Evolutionary conservation across 2,113 vertebrate genomes (phyloP).

Genomic region (Rhinoderma darwinii): DNA sequence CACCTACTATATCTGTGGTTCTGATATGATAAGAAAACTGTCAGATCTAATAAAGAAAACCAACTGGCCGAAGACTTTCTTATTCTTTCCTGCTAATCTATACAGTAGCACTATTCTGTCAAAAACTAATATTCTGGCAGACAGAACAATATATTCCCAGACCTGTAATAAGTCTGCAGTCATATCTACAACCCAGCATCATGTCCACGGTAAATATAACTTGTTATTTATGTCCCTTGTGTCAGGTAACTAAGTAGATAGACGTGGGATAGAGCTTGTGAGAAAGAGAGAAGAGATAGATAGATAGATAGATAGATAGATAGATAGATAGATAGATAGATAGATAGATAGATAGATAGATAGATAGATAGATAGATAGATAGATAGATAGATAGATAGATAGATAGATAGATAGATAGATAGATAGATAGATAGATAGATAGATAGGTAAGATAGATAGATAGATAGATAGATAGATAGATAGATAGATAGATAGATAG

Average conservation of each 20-base stretch:
- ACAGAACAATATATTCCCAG: constrained; percentile 14
- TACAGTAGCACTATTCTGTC: not conserved
- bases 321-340: not conserved
- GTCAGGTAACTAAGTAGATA: not conserved
- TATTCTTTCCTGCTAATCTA: constrained; percentile 3
- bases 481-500: not conserved
- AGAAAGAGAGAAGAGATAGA: not conserved
- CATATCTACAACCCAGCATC: not conserved
- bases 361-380: not conserved
- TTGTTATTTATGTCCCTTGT: not conserved
- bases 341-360: not conserved
- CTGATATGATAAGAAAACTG: constrained; percentile 10
- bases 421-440: not conserved
- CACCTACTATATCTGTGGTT: not conserved
- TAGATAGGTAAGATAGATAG: constrained; percentile 12
- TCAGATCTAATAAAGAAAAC: constrained; percentile 42
- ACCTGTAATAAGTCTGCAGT: not conserved
- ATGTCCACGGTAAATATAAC: not conserved
- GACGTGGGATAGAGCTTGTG: no score
- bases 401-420: constrained; percentile 10
- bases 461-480: constrained; percentile 17
- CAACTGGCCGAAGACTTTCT: not conserved
- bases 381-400: not conserved
- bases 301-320: not conserved
- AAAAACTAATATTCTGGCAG: not conserved